A percentile compares a stretch with the other conserved stretches of the same genome.
Evolutionary conservation across 1,140 invertebrate species (phyloP).

Genomic region (Dolichoris vasculosae): DNA sequence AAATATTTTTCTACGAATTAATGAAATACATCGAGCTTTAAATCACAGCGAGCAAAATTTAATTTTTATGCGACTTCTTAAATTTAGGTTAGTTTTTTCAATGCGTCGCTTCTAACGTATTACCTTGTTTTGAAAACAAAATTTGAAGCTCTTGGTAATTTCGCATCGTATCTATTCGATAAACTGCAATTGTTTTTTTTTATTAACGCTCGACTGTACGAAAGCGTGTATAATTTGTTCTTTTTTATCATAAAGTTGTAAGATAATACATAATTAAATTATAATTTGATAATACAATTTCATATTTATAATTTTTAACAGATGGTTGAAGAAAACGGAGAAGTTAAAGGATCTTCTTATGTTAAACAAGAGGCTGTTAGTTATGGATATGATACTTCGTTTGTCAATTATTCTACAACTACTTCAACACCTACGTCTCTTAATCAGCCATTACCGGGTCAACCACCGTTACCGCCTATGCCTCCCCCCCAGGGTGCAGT

Average conservation of each 20-base stretch:
- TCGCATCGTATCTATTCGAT: background rate
- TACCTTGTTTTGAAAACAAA: conserved; percentile 31
- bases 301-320: background rate
- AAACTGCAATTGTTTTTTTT: background rate
- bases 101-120: conserved; percentile 19
- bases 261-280: background rate
- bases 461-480: conserved; percentile 72
- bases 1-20: conserved; percentile 45
- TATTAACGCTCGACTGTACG: background rate
- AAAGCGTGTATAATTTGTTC: background rate
- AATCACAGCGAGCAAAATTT: conserved; percentile 15
- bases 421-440: conserved; percentile 58
- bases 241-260: background rate
- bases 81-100: conserved; percentile 49
- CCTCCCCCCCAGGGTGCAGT: conserved; percentile 67
- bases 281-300: background rate
- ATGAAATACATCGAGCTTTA: background rate
- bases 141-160: background rate
- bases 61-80: conserved; percentile 5
- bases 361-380: conserved; percentile 62
- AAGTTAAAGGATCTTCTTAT: conserved; percentile 58
- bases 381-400: conserved; percentile 63
- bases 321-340: conserved; percentile 60
- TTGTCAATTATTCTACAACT: conserved; percentile 50
- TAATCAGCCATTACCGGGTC: conserved; percentile 69